phyloP scores from a whole-genome alignment of 2,113 vertebrate species.

The Lepidiolamprologus cunningtoni region DNA sequence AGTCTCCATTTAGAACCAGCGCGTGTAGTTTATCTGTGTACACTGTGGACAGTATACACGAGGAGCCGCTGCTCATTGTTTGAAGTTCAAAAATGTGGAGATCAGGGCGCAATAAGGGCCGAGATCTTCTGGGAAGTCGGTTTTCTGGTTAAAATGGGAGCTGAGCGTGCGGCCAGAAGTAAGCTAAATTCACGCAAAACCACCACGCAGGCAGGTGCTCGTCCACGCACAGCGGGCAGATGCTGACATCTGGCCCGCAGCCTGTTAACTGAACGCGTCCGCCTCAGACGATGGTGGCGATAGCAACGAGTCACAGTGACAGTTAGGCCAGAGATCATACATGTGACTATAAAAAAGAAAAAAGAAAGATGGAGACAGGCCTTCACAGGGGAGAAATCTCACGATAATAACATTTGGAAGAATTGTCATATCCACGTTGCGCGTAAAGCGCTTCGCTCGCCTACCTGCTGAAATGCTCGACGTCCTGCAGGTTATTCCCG shows the following conservation, averaged over 20 bases:
- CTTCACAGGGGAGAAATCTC: slow-evolving; percentile 8
- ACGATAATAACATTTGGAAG: background rate
- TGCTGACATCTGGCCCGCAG: slow-evolving; percentile 38
- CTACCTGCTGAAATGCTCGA: slow-evolving; percentile 25
- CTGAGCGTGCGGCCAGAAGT: background rate
- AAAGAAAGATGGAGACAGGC: slow-evolving; percentile 44
- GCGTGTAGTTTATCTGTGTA: accelerated
- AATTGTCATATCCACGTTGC: background rate
- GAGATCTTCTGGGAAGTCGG: background rate
- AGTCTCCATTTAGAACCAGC: background rate
- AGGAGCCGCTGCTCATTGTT: background rate
- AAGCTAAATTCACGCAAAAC: background rate
- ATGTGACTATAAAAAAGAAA: background rate
- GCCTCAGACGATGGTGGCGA: background rate
- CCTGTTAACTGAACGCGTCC: background rate
- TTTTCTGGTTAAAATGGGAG: background rate
- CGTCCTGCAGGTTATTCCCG: slow-evolving; percentile 18
- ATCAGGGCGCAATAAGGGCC: background rate
- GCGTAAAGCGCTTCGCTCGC: background rate
- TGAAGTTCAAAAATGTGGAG: background rate
- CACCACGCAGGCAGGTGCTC: slow-evolving; percentile 33
- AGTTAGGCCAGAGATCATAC: slow-evolving; percentile 19
- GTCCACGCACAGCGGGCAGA: slow-evolving; percentile 4
- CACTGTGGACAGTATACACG: accelerated
- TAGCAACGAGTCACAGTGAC: background rate